Percentiles rank a stretch among this genome's conserved stretches.
phyloP scores from a whole-genome alignment of 2,113 vertebrate genomes.

The Axis porcinus region DNA sequence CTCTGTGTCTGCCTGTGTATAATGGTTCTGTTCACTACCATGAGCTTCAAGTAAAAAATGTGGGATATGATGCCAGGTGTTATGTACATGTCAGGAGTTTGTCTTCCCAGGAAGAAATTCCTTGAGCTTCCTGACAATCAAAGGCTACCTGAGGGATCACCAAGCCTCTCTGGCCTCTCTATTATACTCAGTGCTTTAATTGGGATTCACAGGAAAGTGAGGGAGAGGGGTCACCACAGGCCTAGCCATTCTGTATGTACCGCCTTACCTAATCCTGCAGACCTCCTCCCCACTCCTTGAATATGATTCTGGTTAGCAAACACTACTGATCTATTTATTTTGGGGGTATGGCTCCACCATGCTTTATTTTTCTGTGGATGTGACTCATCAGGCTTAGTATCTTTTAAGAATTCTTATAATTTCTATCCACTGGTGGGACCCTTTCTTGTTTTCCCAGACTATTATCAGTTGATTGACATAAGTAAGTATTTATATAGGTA shows the following conservation, averaged over 20 bases:
- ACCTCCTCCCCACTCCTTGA: not conserved
- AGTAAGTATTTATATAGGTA: not conserved
- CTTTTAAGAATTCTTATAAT: constrained; percentile 9
- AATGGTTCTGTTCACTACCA: not conserved
- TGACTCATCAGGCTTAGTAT: not conserved
- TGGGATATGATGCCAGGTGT: not conserved
- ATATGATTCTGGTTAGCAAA: not conserved
- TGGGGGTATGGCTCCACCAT: not conserved
- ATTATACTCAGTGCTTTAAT: not conserved
- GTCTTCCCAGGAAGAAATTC: not conserved
- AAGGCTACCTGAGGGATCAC: not conserved
- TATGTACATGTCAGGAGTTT: not conserved
- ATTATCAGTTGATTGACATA: not conserved
- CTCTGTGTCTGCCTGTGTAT: not conserved
- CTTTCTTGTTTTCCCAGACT: not conserved
- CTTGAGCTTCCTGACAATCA: not conserved
- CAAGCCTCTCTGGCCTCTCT: not conserved
- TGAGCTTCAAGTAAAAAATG: not conserved
- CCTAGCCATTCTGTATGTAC: not conserved
- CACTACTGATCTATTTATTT: not conserved
- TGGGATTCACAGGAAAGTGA: not conserved
- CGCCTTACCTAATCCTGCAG: not conserved
- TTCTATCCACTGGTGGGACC: not conserved
- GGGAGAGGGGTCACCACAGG: not conserved
- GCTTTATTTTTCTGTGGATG: not conserved